These are phyloP conservation scores for Pseudochaenichthys georgianus DNA, from an alignment of 2,797 vertebrate genomes.

Conservation along the genomic window DNA sequence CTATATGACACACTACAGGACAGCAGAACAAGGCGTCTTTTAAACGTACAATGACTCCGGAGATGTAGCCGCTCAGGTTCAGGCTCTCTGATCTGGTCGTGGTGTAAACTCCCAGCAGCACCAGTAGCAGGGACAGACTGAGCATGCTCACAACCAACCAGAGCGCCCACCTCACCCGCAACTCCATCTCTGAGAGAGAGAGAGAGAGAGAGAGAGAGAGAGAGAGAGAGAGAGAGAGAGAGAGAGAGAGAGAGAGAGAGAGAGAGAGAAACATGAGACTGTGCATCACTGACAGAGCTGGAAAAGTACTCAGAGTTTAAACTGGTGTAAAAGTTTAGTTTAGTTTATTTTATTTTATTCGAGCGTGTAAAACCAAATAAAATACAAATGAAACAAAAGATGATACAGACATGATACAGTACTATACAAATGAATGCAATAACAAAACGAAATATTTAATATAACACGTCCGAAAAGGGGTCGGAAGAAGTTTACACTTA, in stretches of 20 bases:
- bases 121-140: slow-evolving; percentile 78
- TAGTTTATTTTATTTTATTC: no score
- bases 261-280: slow-evolving; percentile 1
- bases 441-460: no score
- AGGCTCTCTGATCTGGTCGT: slow-evolving; percentile 79
- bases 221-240: slow-evolving; percentile 15
- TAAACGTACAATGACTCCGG: slow-evolving; percentile 77
- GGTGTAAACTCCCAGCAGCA: slow-evolving; percentile 77
- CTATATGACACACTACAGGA: no score
- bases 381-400: no score
- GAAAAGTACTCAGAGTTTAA: no score
- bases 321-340: no score
- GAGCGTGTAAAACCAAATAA: no score
- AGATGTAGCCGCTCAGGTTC: slow-evolving; percentile 74
- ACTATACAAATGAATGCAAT: no score
- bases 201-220: slow-evolving; percentile 16
- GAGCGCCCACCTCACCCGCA: slow-evolving; percentile 61
- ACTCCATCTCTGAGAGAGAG: slow-evolving; percentile 57
- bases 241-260: slow-evolving; percentile 17
- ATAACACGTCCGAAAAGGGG: no score
- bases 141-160: slow-evolving; percentile 79
- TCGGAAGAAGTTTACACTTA: no score
- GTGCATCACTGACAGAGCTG: neutral
- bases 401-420: no score
- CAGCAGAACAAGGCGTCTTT: neutral